Conservation (phyloP, 2,797 vertebrate genomes). For the Poeciliopsis gracilis region DNA sequence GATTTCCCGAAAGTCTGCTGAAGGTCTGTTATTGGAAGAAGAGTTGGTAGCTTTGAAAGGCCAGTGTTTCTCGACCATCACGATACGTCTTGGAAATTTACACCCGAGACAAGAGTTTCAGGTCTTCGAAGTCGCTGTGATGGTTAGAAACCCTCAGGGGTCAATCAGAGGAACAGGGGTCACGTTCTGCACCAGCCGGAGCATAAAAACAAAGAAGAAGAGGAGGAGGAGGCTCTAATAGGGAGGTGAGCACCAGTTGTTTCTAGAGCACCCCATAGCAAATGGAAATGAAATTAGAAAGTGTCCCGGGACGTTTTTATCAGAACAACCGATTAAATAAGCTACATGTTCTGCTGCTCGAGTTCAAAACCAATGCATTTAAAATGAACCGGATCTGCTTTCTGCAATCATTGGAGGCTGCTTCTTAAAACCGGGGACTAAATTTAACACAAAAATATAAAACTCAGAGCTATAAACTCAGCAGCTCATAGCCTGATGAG, state of each 20-base stretch:
- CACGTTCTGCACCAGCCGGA: constrained; percentile 11
- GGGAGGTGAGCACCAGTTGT: constrained; percentile 54
- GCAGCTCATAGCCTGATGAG: constrained; percentile 26
- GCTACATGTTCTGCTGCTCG: constrained; percentile 63
- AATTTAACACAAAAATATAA: constrained; percentile 55
- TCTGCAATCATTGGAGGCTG: background rate
- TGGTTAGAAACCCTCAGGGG: background rate
- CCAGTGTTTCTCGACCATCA: background rate
- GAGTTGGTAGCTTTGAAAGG: background rate
- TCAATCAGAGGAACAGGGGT: constrained; percentile 20
- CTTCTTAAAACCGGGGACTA: constrained; percentile 20
- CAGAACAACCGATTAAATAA: constrained; percentile 36
- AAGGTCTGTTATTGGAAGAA: background rate
- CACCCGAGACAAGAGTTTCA: background rate
- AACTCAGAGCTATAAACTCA: constrained; percentile 13
- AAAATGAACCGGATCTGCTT: constrained; percentile 24
- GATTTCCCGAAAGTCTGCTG: background rate
- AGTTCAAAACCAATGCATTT: constrained; percentile 37
- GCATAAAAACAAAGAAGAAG: background rate
- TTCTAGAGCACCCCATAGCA: constrained; percentile 62
- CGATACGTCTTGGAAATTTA: constrained; percentile 31
- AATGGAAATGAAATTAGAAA: background rate
- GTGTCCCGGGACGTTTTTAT: constrained; percentile 1
- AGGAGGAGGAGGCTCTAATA: background rate
- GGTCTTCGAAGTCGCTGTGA: constrained; percentile 48